A percentile compares a stretch with the other conserved stretches of the same genome.
Evolutionary conservation across 1,140 invertebrate species (phyloP).

Genomic region (Drosophila orena): DNA sequence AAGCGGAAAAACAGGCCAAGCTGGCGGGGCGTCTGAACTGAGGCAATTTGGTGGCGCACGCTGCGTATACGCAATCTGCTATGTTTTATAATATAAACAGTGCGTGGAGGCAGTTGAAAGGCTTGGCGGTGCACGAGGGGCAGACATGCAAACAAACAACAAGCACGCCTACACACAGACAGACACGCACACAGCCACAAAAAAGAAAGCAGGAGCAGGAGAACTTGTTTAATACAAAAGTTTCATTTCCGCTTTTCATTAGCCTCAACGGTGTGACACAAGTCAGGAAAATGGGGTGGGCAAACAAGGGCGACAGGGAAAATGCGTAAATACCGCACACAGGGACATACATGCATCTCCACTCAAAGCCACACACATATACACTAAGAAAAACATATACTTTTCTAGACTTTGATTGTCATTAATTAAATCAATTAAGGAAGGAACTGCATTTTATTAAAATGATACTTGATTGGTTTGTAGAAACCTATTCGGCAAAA

Average conservation of each 20-base stretch:
- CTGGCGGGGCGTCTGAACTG: constrained; percentile 36
- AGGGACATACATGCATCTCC: constrained; percentile 40
- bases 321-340: constrained; percentile 78
- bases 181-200: not conserved
- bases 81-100: constrained; percentile 69
- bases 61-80: constrained; percentile 79
- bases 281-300: constrained; percentile 33
- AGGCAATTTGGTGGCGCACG: constrained; percentile 71
- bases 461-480: no score
- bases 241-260: constrained; percentile 84
- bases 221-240: constrained; percentile 78
- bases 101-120: constrained; percentile 56
- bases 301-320: constrained; percentile 22
- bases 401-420: not conserved
- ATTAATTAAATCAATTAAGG: not conserved
- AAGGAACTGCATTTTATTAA: not conserved
- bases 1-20: constrained; percentile 37
- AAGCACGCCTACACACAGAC: constrained; percentile 56
- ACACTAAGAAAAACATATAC: constrained; percentile 5
- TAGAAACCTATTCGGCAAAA: no score
- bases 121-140: constrained; percentile 26
- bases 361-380: constrained; percentile 23
- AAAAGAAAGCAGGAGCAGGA: constrained; percentile 14
- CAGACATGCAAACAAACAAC: constrained; percentile 67
- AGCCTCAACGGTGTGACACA: constrained; percentile 79